These are phyloP conservation scores for Leucoma salicis DNA, from an alignment of 2,888 invertebrate genomes.

Conservation along the genomic window DNA sequence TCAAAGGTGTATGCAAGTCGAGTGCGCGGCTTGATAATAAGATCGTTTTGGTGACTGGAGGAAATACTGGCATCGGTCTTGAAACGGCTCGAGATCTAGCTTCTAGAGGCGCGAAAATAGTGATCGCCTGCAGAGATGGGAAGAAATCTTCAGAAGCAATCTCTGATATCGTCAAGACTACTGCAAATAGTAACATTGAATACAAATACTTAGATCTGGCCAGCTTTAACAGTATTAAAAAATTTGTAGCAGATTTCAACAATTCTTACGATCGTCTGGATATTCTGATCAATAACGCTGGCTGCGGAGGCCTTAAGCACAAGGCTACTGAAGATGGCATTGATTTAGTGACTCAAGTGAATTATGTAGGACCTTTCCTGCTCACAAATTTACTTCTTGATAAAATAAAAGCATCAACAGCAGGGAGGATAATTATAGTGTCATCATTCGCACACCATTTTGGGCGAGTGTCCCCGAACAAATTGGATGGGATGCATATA, in stretches of 20 bases:
- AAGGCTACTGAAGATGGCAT: slow-evolving; percentile 82
- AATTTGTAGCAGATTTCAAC: slow-evolving; percentile 84
- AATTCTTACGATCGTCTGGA: slow-evolving; percentile 75
- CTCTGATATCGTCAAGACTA: slow-evolving; percentile 85
- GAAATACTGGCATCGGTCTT: slow-evolving; percentile 91
- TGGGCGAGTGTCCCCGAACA: slow-evolving; percentile 65
- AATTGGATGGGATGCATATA: slow-evolving; percentile 33
- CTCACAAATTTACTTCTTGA: slow-evolving; percentile 85
- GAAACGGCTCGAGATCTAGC: slow-evolving; percentile 88
- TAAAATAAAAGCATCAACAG: slow-evolving; percentile 58
- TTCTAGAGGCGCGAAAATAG: slow-evolving; percentile 84
- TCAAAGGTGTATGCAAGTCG: slow-evolving; percentile 51
- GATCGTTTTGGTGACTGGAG: slow-evolving; percentile 88
- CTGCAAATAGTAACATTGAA: slow-evolving; percentile 86
- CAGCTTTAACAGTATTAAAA: slow-evolving; percentile 74
- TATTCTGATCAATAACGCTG: slow-evolving; percentile 85
- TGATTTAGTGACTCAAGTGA: slow-evolving; percentile 84
- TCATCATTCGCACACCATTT: slow-evolving; percentile 57
- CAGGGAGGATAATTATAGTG: slow-evolving; percentile 69
- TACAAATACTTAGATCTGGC: slow-evolving; percentile 77
- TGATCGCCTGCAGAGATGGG: slow-evolving; percentile 90
- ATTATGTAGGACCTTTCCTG: slow-evolving; percentile 87
- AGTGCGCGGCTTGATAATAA: slow-evolving; percentile 71
- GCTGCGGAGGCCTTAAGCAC: slow-evolving; percentile 58
- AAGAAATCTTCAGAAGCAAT: slow-evolving; percentile 86